These are phyloP conservation scores for Drosophila emarginata DNA, from an alignment of 2,888 invertebrate genomes.

Conservation along the genomic window DNA sequence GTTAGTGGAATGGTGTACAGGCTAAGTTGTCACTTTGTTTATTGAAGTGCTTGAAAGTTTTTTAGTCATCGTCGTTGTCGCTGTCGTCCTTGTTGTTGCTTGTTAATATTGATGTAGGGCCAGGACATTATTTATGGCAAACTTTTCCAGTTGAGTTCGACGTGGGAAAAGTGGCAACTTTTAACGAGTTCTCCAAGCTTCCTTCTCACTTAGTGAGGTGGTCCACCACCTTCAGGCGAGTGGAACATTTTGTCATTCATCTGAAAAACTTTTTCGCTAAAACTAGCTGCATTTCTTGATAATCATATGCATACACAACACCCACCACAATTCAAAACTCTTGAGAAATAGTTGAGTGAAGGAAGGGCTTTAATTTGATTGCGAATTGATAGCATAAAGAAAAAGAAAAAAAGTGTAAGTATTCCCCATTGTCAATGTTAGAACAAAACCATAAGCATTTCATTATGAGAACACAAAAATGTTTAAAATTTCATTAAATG, in stretches of 20 bases:
- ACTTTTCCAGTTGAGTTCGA: slow-evolving; percentile 61
- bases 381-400: not conserved
- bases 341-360: not conserved
- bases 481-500: slow-evolving; percentile 70
- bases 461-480: slow-evolving; percentile 72
- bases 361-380: not conserved
- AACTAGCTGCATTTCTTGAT: slow-evolving; percentile 5
- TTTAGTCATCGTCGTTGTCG: slow-evolving; percentile 36
- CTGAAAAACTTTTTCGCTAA: slow-evolving; percentile 42
- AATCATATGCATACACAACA: slow-evolving; percentile 30
- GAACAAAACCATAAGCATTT: slow-evolving; percentile 57
- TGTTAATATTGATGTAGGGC: slow-evolving; percentile 68
- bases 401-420: not conserved
- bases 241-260: slow-evolving; percentile 9
- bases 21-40: slow-evolving; percentile 56
- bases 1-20: not conserved
- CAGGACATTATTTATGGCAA: slow-evolving; percentile 67
- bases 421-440: slow-evolving; percentile 21
- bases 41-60: slow-evolving; percentile 62
- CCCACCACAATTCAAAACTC: not conserved
- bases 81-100: slow-evolving; percentile 40
- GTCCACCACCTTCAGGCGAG: not conserved
- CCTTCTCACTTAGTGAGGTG: slow-evolving; percentile 3
- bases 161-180: slow-evolving; percentile 44
- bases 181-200: slow-evolving; percentile 60